phyloP scores from a whole-genome alignment of 2,888 invertebrate genomes.

The Pandemis heparana region DNA sequence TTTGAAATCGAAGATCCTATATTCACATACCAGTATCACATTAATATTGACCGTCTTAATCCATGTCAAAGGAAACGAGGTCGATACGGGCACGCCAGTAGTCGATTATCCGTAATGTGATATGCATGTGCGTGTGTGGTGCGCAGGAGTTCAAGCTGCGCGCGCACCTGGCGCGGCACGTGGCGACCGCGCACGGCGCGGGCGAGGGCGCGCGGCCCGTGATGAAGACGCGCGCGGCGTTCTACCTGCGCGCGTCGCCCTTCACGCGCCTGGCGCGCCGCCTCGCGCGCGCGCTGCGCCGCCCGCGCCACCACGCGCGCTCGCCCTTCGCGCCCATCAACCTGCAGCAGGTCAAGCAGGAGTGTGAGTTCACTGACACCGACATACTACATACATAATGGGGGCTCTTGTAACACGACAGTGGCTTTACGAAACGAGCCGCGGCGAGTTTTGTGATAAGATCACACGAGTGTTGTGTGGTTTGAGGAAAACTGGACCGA shows the following conservation, averaged over 20 bases:
- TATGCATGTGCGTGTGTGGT: not conserved
- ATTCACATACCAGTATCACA: too few species aligned
- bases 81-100: too few species aligned
- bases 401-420: too few species aligned
- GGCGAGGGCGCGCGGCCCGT: slow-evolving; percentile 92
- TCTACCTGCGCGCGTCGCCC: slow-evolving; percentile 96
- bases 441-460: too few species aligned
- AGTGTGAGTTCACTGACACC: slow-evolving; percentile 88
- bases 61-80: too few species aligned
- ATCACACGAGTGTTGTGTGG: too few species aligned
- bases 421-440: too few species aligned
- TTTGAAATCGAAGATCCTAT: too few species aligned
- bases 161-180: slow-evolving; percentile 96
- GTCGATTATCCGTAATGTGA: too few species aligned
- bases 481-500: too few species aligned
- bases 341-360: slow-evolving; percentile 93
- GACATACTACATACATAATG: too few species aligned
- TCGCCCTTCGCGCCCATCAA: slow-evolving; percentile 93
- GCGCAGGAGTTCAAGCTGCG: slow-evolving; percentile 95
- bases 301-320: slow-evolving; percentile 94
- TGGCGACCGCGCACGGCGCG: slow-evolving; percentile 95
- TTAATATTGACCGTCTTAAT: too few species aligned
- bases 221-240: slow-evolving; percentile 98
- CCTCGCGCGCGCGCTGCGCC: slow-evolving; percentile 92
- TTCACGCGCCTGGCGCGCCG: slow-evolving; percentile 95